phyloP scores from a whole-genome alignment of 2,888 invertebrate species.

The Epinotia ramella region DNA sequence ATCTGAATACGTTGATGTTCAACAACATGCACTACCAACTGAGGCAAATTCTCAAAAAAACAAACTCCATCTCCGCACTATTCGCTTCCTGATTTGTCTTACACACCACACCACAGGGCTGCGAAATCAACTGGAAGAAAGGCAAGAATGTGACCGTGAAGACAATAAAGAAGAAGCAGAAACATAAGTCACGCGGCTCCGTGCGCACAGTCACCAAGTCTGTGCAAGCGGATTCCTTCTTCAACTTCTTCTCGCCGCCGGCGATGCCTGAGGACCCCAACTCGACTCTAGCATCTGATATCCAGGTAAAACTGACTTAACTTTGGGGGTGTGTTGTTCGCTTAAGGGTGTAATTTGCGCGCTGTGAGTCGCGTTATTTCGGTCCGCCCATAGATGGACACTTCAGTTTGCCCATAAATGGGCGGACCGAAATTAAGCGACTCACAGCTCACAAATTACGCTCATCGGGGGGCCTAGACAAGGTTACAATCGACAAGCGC shows the following conservation, averaged over 20 bases:
- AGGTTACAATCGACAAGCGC: too few species aligned
- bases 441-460: too few species aligned
- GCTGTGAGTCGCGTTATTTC: too few species aligned
- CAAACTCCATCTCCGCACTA: not conserved
- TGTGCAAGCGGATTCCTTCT: constrained; percentile 98
- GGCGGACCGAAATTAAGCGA: too few species aligned
- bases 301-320: constrained; percentile 83
- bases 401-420: too few species aligned
- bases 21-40: constrained; percentile 55
- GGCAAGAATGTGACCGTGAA: constrained; percentile 99
- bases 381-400: too few species aligned
- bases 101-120: constrained; percentile 91
- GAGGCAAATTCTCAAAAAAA: constrained; percentile 35
- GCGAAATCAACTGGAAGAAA: constrained; percentile 98
- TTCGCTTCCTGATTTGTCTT: not conserved
- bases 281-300: constrained; percentile 94
- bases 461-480: too few species aligned
- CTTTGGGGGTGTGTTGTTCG: too few species aligned
- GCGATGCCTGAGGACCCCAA: constrained; percentile 92
- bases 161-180: constrained; percentile 98
- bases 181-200: constrained; percentile 97
- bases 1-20: constrained; percentile 52
- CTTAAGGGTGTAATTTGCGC: too few species aligned
- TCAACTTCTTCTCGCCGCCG: constrained; percentile 99
- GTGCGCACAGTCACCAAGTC: constrained; percentile 98